Conservation (phyloP, 2,888 invertebrate genomes). For the Teleiodes luculella region DNA sequence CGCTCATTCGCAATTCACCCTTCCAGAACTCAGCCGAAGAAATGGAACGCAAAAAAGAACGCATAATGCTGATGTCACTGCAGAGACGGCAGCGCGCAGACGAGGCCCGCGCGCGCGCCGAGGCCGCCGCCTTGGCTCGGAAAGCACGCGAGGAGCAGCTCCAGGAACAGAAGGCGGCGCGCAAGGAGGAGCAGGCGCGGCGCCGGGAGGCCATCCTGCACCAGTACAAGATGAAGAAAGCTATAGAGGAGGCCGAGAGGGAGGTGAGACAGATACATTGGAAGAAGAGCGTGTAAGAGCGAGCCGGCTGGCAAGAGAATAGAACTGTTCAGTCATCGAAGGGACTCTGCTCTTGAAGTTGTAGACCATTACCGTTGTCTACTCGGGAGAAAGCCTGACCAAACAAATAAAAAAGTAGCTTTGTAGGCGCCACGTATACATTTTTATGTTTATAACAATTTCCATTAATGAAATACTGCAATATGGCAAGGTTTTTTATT, state of each 20-base stretch:
- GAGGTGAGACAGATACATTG: no score
- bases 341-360: no score
- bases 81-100: slow-evolving; percentile 95
- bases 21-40: slow-evolving; percentile 89
- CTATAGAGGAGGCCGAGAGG: slow-evolving; percentile 93
- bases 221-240: slow-evolving; percentile 95
- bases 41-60: slow-evolving; percentile 95
- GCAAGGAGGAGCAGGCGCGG: slow-evolving; percentile 92
- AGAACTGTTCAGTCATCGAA: no score
- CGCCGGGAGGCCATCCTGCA: slow-evolving; percentile 92
- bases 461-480: no score
- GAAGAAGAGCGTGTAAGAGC: no score
- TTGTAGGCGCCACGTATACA: no score
- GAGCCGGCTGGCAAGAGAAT: no score
- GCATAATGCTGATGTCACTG: slow-evolving; percentile 91
- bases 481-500: no score
- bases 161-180: slow-evolving; percentile 85
- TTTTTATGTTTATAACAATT: no score
- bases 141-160: slow-evolving; percentile 86
- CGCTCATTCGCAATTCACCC: neutral
- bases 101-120: slow-evolving; percentile 89
- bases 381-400: no score
- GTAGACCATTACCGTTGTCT: no score
- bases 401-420: no score
- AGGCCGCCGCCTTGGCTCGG: slow-evolving; percentile 82